Evolutionary conservation across 2,888 invertebrate species (phyloP).

Genomic region (Archips crataeganus): DNA sequence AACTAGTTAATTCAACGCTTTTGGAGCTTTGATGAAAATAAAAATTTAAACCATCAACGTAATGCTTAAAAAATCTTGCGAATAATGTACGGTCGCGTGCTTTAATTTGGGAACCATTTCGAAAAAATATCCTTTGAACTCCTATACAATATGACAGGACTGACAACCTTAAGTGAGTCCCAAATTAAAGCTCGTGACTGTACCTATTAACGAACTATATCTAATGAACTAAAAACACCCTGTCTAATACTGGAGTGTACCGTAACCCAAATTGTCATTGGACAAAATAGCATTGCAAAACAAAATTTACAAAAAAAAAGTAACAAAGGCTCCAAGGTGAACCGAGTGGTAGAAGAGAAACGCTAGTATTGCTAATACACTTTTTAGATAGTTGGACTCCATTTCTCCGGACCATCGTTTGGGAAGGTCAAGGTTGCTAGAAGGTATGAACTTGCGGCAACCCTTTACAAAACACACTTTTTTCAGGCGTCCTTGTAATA

Average conservation of each 20-base stretch:
- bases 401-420: not conserved
- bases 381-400: not conserved
- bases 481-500: not conserved
- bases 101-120: no score
- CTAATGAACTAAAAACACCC: no score
- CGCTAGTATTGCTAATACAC: not conserved
- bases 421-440: constrained; percentile 9
- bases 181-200: no score
- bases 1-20: no score
- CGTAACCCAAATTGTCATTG: not conserved
- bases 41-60: no score
- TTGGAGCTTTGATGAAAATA: no score
- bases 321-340: not conserved
- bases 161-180: no score
- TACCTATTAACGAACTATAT: no score
- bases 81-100: no score
- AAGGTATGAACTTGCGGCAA: not conserved
- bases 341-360: not conserved
- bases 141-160: no score
- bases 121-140: no score
- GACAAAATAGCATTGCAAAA: not conserved
- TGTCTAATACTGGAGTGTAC: not conserved
- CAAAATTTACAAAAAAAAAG: not conserved
- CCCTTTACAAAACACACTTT: not conserved
- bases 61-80: no score